Conservation (phyloP, 1,140 invertebrate genomes). For the Adelges cooleyi region DNA sequence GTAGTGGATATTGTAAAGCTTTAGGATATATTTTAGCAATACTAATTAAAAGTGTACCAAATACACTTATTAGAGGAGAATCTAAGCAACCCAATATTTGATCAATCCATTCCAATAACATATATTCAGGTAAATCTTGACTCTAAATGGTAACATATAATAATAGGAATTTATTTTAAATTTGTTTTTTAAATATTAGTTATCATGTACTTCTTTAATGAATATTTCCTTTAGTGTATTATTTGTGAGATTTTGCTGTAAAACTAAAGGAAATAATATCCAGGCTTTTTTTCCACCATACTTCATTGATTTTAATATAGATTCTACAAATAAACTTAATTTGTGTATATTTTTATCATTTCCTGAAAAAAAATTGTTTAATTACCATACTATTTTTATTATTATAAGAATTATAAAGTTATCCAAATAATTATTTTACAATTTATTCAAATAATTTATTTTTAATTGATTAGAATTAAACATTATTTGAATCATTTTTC, state of each 20-base stretch:
- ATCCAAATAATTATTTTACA: no score
- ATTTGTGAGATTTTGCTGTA: not conserved
- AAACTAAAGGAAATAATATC: not conserved
- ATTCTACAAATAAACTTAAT: not conserved
- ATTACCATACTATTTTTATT: no score
- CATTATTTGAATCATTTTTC: no score
- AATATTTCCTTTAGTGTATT: not conserved
- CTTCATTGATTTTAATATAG: slow-evolving; percentile 4
- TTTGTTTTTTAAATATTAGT: not conserved
- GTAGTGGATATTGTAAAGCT: not conserved
- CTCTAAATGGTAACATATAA: not conserved
- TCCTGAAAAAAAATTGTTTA: not conserved
- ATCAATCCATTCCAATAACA: not conserved
- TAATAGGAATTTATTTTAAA: not conserved
- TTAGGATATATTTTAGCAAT: not conserved
- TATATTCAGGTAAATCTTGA: slow-evolving; percentile 2
- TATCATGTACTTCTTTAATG: not conserved
- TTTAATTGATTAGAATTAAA: no score
- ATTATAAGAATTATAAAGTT: no score
- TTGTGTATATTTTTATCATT: not conserved
- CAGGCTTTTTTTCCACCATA: slow-evolving; percentile 1
- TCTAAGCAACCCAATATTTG: slow-evolving; percentile 1
- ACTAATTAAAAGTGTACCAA: not conserved
- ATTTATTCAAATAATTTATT: no score
- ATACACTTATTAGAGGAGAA: not conserved